phyloP scores from a whole-genome alignment of 2,113 vertebrate species.

The Trichomycterus rosablanca region DNA sequence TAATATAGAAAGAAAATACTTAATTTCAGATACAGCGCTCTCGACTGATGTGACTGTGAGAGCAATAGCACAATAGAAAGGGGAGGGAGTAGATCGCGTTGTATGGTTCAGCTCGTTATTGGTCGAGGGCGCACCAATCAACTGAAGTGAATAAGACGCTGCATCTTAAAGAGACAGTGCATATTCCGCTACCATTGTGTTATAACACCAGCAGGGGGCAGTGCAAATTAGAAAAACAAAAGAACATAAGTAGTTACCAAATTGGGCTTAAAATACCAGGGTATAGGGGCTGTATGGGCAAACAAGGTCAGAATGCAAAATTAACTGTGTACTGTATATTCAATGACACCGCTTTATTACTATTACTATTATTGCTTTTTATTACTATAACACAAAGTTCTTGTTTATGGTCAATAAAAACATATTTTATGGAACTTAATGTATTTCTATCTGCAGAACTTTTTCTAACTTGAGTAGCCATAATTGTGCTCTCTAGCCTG shows the following conservation, averaged over 20 bases:
- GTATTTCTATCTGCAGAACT: no score
- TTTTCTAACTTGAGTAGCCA: no score
- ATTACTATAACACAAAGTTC: no score
- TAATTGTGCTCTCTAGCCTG: no score
- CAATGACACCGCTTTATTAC: no score
- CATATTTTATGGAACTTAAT: no score
- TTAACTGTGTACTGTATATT: no score
- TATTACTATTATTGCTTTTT: no score
- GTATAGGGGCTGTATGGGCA: no score
- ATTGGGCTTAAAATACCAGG: no score
- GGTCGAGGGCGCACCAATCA: conserved; percentile 29
- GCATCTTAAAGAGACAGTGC: not conserved
- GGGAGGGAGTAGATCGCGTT: conserved; percentile 49
- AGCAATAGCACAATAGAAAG: not conserved
- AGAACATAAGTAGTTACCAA: not conserved
- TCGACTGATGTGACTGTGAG: not conserved
- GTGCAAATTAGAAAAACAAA: not conserved
- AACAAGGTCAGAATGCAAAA: no score
- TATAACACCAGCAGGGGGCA: not conserved
- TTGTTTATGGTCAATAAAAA: no score
- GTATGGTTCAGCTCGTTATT: conserved; percentile 46
- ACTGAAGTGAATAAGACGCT: not conserved
- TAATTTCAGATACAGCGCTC: not conserved
- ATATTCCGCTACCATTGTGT: not conserved
- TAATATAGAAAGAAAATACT: not conserved